Percentiles rank a stretch among this genome's conserved stretches.
phyloP scores from a whole-genome alignment of 1,140 invertebrate species.

The Sweltsa coloradensis region DNA sequence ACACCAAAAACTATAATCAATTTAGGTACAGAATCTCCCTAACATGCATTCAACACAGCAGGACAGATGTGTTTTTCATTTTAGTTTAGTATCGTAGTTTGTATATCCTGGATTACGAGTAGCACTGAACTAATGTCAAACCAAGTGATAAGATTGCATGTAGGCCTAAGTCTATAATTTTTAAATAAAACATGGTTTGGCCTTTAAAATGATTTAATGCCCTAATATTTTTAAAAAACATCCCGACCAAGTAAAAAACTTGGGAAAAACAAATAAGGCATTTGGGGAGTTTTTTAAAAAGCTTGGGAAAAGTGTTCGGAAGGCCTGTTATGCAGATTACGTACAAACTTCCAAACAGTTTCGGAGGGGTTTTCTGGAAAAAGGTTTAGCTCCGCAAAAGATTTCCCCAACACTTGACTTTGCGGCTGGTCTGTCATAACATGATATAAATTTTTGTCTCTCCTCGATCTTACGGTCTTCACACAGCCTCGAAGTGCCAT shows the following conservation, averaged over 20 bases:
- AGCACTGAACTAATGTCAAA: neutral
- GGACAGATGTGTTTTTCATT: too few species aligned
- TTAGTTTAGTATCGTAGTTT: too few species aligned
- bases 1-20: neutral
- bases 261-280: constrained; percentile 17
- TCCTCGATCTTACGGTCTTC: constrained; percentile 46
- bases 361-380: constrained; percentile 55
- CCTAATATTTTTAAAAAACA: neutral
- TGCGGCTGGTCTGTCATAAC: constrained; percentile 48
- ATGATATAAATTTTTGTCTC: constrained; percentile 56
- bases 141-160: neutral
- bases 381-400: constrained; percentile 73
- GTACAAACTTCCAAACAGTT: constrained; percentile 54
- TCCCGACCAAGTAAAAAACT: constrained; percentile 1
- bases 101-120: neutral
- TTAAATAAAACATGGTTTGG: neutral
- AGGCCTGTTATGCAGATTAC: constrained; percentile 58
- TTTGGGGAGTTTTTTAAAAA: constrained; percentile 50
- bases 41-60: too few species aligned
- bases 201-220: neutral
- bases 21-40: constrained; percentile 8
- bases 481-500: constrained; percentile 45
- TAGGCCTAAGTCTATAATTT: neutral
- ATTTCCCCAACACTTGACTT: constrained; percentile 57
- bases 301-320: constrained; percentile 72